Percentiles rank a stretch among this genome's conserved stretches.
phyloP scores from a whole-genome alignment of 2,888 invertebrate genomes.

The Sisyra nigra region DNA sequence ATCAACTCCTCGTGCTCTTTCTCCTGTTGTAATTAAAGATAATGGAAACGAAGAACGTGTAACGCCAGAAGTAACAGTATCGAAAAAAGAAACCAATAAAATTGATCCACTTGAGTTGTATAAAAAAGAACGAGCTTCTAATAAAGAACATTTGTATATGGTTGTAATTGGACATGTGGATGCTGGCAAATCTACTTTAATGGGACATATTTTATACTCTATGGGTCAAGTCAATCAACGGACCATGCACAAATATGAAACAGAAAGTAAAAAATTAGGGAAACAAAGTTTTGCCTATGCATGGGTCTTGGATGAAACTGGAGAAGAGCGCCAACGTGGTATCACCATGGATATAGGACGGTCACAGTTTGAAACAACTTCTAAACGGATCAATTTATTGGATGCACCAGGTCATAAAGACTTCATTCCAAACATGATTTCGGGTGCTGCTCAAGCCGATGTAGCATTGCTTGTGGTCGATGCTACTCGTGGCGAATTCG shows the following conservation, averaged over 20 bases:
- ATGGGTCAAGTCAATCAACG: slow-evolving; percentile 76
- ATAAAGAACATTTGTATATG: slow-evolving; percentile 78
- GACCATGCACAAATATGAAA: slow-evolving; percentile 91
- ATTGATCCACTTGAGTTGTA: slow-evolving; percentile 44
- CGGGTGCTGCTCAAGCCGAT: slow-evolving; percentile 96
- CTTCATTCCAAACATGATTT: slow-evolving; percentile 99
- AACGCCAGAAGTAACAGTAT: slow-evolving; percentile 14
- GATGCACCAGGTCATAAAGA: slow-evolving; percentile 99
- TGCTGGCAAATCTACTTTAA: slow-evolving; percentile 92
- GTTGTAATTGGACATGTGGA: slow-evolving; percentile 95
- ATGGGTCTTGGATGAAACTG: slow-evolving; percentile 98
- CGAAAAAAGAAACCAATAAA: slow-evolving; percentile 11
- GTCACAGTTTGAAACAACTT: slow-evolving; percentile 78
- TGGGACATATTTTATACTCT: slow-evolving; percentile 84
- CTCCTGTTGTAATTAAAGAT: slow-evolving; percentile 46
- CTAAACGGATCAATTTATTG: slow-evolving; percentile 65
- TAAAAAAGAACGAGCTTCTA: slow-evolving; percentile 55
- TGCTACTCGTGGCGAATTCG: slow-evolving; percentile 93
- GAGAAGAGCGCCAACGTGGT: slow-evolving; percentile 86
- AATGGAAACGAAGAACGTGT: slow-evolving; percentile 24
- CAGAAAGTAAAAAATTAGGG: slow-evolving; percentile 91
- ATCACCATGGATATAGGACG: slow-evolving; percentile 98
- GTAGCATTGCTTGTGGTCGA: slow-evolving; percentile 93
- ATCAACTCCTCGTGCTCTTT: slow-evolving; percentile 47
- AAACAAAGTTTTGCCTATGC: slow-evolving; percentile 98